Conservation (phyloP, 2,113 vertebrate genomes). For the Festucalex cinctus region DNA sequence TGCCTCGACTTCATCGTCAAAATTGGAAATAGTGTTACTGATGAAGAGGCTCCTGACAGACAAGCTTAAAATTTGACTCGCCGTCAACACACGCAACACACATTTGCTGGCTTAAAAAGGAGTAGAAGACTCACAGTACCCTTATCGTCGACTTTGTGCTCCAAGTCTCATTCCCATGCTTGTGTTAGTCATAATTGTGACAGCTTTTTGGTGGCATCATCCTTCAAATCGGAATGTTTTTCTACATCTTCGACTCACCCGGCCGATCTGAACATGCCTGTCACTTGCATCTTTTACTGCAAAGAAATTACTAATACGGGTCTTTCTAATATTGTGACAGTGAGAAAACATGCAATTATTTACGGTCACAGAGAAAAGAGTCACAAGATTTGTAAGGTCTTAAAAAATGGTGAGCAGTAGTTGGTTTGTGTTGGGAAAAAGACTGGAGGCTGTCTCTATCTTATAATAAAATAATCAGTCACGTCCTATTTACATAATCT, state of each 20-base stretch:
- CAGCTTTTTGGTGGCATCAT: neutral
- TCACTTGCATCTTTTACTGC: neutral
- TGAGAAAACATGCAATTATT: neutral
- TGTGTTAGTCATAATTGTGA: conserved; percentile 3
- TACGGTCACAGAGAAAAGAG: neutral
- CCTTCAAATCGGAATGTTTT: neutral
- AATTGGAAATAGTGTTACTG: conserved; percentile 8
- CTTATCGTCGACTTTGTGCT: neutral
- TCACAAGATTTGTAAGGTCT: neutral
- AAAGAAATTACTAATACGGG: neutral
- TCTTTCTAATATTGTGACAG: neutral
- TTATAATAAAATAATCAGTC: conserved; percentile 37
- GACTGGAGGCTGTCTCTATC: neutral
- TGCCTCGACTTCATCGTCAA: conserved; percentile 17
- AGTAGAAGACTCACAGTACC: neutral
- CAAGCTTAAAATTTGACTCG: conserved; percentile 2
- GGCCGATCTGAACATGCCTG: neutral
- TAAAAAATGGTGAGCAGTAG: neutral
- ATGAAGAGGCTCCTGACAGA: neutral
- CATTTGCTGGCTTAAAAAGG: neutral
- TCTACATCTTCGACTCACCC: neutral
- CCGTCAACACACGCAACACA: neutral
- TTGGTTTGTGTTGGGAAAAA: neutral
- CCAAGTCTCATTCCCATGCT: neutral
- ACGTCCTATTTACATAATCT: conserved; percentile 59